Evolutionary conservation across 2,888 invertebrate genomes (phyloP).

Genomic region (Panorpa germanica): DNA sequence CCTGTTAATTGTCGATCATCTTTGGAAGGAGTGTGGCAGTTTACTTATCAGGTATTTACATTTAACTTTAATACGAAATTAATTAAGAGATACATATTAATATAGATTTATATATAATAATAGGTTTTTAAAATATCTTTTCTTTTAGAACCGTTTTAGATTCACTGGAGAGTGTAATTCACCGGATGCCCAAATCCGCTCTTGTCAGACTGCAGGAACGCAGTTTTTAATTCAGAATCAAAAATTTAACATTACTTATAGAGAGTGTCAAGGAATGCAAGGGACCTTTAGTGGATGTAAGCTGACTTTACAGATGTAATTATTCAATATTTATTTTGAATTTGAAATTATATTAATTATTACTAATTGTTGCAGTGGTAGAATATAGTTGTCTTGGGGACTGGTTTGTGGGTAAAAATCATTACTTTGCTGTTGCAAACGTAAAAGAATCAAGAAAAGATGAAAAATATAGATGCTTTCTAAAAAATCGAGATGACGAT

Average conservation of each 20-base stretch:
- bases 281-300: constrained; percentile 83
- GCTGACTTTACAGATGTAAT: too few relatives aligned
- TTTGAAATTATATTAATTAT: constrained; percentile 5
- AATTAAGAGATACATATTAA: neutral
- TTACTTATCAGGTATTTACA: constrained; percentile 52
- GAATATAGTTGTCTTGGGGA: constrained; percentile 87
- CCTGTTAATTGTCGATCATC: constrained; percentile 85
- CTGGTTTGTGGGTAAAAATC: constrained; percentile 92
- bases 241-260: constrained; percentile 89
- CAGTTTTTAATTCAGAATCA: constrained; percentile 92
- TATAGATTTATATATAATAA: neutral
- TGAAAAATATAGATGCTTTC: constrained; percentile 84
- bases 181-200: constrained; percentile 74
- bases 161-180: constrained; percentile 85
- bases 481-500: constrained; percentile 88
- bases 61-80: neutral
- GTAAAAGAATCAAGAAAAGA: constrained; percentile 90
- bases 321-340: neutral
- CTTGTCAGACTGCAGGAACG: constrained; percentile 91
- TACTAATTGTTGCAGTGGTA: constrained; percentile 34
- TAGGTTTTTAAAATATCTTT: constrained; percentile 8
- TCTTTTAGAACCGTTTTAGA: constrained; percentile 54
- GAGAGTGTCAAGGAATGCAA: constrained; percentile 75
- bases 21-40: constrained; percentile 91
- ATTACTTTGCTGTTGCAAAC: constrained; percentile 93